Evolutionary conservation across 2,113 vertebrate genomes (phyloP).

Genomic region (Mugil cephalus): DNA sequence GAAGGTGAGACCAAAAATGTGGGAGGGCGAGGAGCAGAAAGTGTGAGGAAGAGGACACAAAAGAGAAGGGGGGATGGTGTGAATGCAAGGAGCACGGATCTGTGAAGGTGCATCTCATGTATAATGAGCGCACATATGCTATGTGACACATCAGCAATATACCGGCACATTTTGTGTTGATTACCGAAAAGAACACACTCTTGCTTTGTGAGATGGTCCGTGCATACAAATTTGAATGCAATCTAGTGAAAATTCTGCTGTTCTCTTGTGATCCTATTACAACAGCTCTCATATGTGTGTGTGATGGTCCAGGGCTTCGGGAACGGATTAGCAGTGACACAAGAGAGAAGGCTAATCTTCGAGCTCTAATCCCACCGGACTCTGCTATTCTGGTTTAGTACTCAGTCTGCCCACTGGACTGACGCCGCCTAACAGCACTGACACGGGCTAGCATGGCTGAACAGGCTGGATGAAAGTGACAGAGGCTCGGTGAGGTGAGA

Average conservation of each 20-base stretch:
- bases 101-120: not conserved
- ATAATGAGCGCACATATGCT: conserved; percentile 14
- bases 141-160: not conserved
- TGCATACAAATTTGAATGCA: conserved; percentile 32
- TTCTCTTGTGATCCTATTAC: conserved; percentile 77
- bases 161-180: not conserved
- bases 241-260: conserved; percentile 52
- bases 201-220: conserved; percentile 11
- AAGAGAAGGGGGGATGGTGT: conserved; percentile 3
- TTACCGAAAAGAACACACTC: not conserved
- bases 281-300: conserved; percentile 35
- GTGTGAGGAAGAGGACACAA: conserved; percentile 36
- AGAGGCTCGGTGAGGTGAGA: conserved; percentile 19
- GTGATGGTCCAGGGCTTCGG: conserved; percentile 36
- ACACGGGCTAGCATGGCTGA: conserved; percentile 40
- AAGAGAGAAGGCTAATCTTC: conserved; percentile 73
- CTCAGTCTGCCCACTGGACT: conserved; percentile 43
- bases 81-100: conserved; percentile 14
- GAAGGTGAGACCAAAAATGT: conserved; percentile 47
- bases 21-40: conserved; percentile 47
- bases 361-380: conserved; percentile 64
- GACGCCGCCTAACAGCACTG: conserved; percentile 40
- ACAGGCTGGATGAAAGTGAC: conserved; percentile 47
- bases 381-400: conserved; percentile 39
- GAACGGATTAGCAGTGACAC: conserved; percentile 74